Conservation (phyloP, 2,113 vertebrate genomes). For the Atherinomorus stipes region DNA sequence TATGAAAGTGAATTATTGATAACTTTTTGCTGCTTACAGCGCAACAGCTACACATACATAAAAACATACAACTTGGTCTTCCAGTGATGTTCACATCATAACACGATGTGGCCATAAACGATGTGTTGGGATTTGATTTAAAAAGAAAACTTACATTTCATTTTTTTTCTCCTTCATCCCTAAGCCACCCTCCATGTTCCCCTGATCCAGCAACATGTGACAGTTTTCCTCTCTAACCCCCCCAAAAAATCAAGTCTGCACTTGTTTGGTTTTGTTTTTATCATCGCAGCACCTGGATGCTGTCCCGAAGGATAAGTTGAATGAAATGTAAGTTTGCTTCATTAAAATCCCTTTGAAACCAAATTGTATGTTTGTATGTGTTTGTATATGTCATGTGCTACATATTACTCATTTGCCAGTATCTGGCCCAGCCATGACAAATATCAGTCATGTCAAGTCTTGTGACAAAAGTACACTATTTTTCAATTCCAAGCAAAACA, state of each 20-base stretch:
- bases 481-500: too few species aligned
- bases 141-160: neutral
- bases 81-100: conserved; percentile 40
- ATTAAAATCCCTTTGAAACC: neutral
- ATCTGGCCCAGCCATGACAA: too few species aligned
- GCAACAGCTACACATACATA: neutral
- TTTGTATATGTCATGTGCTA: neutral
- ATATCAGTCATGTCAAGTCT: too few species aligned
- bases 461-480: neutral
- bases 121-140: neutral
- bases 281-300: neutral
- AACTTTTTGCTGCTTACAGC: neutral
- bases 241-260: too few species aligned
- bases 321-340: neutral
- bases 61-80: conserved; percentile 52
- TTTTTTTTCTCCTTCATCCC: neutral
- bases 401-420: neutral
- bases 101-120: conserved; percentile 8
- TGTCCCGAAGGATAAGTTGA: neutral
- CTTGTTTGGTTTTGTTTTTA: too few species aligned
- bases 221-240: too few species aligned
- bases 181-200: neutral
- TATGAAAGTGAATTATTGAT: conserved; percentile 9
- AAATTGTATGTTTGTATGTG: too few species aligned
- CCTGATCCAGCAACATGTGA: neutral